Conservation (phyloP, 1,140 invertebrate species). For the Apolygus lucorum region DNA sequence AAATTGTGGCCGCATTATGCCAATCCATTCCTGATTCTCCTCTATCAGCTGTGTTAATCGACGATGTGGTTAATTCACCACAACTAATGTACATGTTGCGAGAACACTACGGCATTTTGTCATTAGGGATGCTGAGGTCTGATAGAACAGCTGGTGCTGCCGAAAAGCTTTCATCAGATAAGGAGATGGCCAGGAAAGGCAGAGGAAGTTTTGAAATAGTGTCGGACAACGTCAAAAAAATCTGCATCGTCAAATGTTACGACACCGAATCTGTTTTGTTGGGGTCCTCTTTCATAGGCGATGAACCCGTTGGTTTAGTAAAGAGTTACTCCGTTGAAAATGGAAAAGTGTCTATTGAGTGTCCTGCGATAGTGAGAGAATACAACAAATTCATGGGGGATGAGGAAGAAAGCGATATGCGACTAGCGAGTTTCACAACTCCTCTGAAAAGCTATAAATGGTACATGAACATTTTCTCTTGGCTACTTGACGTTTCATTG, state of each 20-base stretch:
- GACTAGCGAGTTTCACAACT: neutral
- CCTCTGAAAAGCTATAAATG: neutral
- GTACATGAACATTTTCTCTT: neutral
- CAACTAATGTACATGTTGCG: no score
- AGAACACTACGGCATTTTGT: no score
- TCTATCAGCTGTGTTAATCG: no score
- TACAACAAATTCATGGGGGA: neutral
- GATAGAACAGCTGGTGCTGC: no score
- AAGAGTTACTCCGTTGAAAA: neutral
- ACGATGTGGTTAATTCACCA: no score
- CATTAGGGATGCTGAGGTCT: no score
- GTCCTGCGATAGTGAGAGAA: neutral
- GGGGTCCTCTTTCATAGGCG: neutral
- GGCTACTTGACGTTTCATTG: neutral
- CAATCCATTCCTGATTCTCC: no score
- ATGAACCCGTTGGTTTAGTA: neutral
- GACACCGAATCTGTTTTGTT: neutral
- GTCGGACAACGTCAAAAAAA: neutral
- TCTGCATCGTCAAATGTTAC: neutral
- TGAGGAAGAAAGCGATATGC: neutral
- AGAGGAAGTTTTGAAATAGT: neutral
- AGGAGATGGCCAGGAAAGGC: no score
- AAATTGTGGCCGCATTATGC: no score
- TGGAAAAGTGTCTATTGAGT: neutral
- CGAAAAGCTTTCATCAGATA: no score